Base-by-base conservation (phyloP, 2,113 vertebrate species). In the Lates calcarifer region DNA sequence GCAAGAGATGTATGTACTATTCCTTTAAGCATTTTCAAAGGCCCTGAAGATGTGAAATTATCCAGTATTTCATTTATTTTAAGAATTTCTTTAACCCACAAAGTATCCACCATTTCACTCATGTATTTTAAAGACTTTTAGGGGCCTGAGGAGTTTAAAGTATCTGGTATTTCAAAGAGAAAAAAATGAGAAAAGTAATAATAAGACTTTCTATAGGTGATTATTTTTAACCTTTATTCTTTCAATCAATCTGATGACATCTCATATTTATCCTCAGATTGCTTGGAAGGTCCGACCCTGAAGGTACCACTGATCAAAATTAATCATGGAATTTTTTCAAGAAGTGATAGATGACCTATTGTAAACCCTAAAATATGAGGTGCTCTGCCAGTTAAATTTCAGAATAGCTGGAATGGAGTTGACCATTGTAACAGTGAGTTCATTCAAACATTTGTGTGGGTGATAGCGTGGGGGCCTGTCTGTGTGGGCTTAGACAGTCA, bases 371-470 rank as follows among this genome's bases (percentile, higher is more conserved):
- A 68, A 77, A 55, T 7, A 33, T 3, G 8, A 29, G 17, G 11
- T 47, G 41, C 64, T n/a, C 29, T 39, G 24, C 29, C 20, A 22
- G 6, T 69, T 37, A 15, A 2, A 47, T 49, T 51, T 56, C 43
- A 72, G 18, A 60, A 47, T 9, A 55, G 9, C 37, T 61, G 12
- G 11, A 70, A 65, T 10, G 29, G 45, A 31, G 39, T 18, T 63
- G 17, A 13, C 45, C 37, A 56, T 17, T 35, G 20, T n/a, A 26
- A 70, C 9, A 28, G 33, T 17, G 64, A 73, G 29, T 80, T 85
- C 18, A 75, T 63, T 62, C 15, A 73, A 60, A 77, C 35, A 64
- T 85, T 66, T 56, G 45, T 45, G 74, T 76, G 77, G 64, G 72
- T 73, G 85, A 56, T 77, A 47, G 57, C 58, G 60, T 47, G 70